Evolutionary conservation across 2,113 vertebrate genomes (phyloP), one percentile per base, ranked within the genome.

Genomic region (Tenrec ecaudatus): DNA sequence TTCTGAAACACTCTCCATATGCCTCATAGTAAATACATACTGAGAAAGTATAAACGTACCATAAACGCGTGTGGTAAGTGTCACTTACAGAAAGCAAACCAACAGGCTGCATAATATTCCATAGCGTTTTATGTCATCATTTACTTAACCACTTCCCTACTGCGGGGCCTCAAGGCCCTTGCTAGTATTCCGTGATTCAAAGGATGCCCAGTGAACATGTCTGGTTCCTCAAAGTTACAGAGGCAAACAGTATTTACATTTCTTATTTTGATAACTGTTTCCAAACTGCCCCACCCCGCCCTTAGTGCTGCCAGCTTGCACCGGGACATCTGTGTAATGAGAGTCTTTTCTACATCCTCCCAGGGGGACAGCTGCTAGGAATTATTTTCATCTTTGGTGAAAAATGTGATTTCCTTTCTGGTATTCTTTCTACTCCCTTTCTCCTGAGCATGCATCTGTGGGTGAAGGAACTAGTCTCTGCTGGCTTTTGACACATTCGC

Each of bases 241-340:
- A 81, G 20, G n/a, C 38, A 84, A 71, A 77, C 0, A 4, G 6
- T 33, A 22, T 15, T 6, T 36, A 14, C 8, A 15, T 40, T 88
- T 81, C 82, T 68, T 33, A 78, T 91, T 78, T 82, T 94, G 69
- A 33, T 40, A 68, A 27, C 47, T 73, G 36, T 71, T 91, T 62
- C 38, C 60, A 85, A 64, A 82, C 77, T 7, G 1, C 22, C 57
- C 64, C 23, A 66, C n/a, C 64, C 82, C 16, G 6, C 43, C 43
- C 43, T 47, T 47, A 38, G 9, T 16, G 9, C 38, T 58, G 81
- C 33, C 40, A 11, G 0, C 58, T 36, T n/a, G 76, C 68, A 76
- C 12, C 82, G 76, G 19, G 25, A 1, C 3, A 22, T 1, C 8
- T 7, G 5, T 40, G 2, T 16, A 47, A 1, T 47, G n/a, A 31